These are phyloP conservation scores for Piscicola geometra DNA, from an alignment of 2,888 invertebrate genomes.

Conservation along the genomic window DNA sequence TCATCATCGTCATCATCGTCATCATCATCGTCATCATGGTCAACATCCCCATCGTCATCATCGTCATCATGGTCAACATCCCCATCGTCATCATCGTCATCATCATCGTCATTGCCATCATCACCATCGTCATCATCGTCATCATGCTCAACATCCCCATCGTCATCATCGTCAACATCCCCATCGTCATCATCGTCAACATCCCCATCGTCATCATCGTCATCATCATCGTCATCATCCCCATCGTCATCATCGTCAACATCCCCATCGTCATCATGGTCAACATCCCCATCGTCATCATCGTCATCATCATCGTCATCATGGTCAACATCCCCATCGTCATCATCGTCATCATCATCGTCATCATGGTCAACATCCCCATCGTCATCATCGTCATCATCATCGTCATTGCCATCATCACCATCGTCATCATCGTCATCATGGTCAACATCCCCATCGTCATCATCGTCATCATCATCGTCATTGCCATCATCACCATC, in stretches of 20 bases:
- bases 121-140: background rate
- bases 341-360: too few species aligned
- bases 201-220: background rate
- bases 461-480: constrained; percentile 26
- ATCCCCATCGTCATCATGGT: too few species aligned
- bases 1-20: background rate
- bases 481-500: constrained; percentile 26
- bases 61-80: background rate
- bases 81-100: background rate
- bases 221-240: too few species aligned
- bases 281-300: too few species aligned
- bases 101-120: background rate
- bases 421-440: constrained; percentile 23
- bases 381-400: constrained; percentile 18
- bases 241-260: too few species aligned
- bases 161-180: background rate
- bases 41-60: background rate
- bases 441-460: constrained; percentile 18
- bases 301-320: too few species aligned
- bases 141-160: background rate
- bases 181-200: background rate
- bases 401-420: background rate
- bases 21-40: background rate
- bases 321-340: too few species aligned
- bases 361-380: background rate